A percentile compares a stretch with the other conserved stretches of the same genome.
Conservation (phyloP, 2,797 vertebrate genomes). For the Pogoniulus pusillus region DNA sequence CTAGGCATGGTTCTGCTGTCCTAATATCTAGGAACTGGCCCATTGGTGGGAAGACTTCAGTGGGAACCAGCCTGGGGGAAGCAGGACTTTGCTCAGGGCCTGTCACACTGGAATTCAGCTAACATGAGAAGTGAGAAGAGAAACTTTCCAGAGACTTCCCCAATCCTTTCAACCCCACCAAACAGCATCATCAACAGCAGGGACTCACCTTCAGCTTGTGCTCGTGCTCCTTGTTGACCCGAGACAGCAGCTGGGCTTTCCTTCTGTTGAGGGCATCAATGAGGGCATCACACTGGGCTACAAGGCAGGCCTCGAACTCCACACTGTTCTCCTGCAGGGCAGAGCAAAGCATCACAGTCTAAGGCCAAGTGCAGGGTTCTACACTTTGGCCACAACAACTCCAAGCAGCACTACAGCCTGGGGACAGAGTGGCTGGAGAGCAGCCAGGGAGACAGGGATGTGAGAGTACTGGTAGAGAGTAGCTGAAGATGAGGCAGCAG, state of each 20-base stretch:
- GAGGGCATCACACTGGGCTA: slow-evolving; percentile 97
- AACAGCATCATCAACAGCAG: accelerated
- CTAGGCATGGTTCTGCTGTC: not conserved
- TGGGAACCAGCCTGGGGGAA: not conserved
- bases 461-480: too few species aligned
- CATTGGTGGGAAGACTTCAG: not conserved
- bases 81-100: not conserved
- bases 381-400: too few species aligned
- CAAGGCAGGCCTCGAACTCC: slow-evolving; percentile 96
- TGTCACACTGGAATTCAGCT: accelerated
- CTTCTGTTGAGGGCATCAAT: slow-evolving; percentile 96
- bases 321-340: slow-evolving; percentile 91
- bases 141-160: not conserved
- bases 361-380: too few species aligned
- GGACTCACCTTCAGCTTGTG: slow-evolving; percentile 94
- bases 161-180: not conserved
- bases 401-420: too few species aligned
- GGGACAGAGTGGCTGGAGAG: too few species aligned
- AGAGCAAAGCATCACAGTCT: not conserved
- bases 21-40: not conserved
- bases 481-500: too few species aligned
- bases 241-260: slow-evolving; percentile 92
- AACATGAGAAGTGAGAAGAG: not conserved
- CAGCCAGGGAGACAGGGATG: too few species aligned
- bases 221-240: slow-evolving; percentile 96